Evolutionary conservation across 2,888 invertebrate species (phyloP), one percentile per base, ranked within the genome.

Genomic region (Aproaerema taeniolella): DNA sequence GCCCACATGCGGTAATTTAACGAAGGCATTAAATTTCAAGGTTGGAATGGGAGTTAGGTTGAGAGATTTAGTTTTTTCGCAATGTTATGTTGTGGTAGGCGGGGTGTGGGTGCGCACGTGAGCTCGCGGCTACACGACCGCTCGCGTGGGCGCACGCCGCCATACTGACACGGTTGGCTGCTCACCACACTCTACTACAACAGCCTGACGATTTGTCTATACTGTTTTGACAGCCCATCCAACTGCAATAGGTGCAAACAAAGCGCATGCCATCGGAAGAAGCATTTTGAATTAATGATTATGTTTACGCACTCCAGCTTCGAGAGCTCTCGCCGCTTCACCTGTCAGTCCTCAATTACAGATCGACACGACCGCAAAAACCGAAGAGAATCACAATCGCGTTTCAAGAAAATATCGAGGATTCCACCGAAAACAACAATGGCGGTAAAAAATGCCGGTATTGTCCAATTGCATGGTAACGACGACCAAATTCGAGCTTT

Each of bases 1-100:
- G 68, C 77, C 76, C 78, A 80, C 81, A 67, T 76, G 64, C 60
- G 60, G 67, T 67, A 68, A 72, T 75, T 76, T 75, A 76, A 77
- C 63, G 63, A 72, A 78, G 71, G 76, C 67, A 73, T 80, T 81
- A 75, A 76, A 72, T 74, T 68, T 77, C 82, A 85, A 86, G 83
- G 85, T 78, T 79, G 61, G 55, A 62, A 61, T 70, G 61, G 66
- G 63, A 79, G 72, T 75, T 66, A 69, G 61, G 68, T 68, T 65
- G 56, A 60, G 66, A 73, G 72, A 73, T 79, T 77, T 70, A 62
- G 61, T 71, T 82, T 80, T 86, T 85, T 86, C 78, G 83, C 83
- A 83, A 83, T 67, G 72, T 72, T 76, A 63, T 78, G 72, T 57
- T 30, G 67, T 59, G 66, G 83, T 81, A 72, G 85, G 82, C 73